A percentile compares a stretch with the other conserved stretches of the same genome.
These are phyloP conservation scores for Sitta europaea DNA, from an alignment of 2,113 vertebrate species.

Conservation along the genomic window DNA sequence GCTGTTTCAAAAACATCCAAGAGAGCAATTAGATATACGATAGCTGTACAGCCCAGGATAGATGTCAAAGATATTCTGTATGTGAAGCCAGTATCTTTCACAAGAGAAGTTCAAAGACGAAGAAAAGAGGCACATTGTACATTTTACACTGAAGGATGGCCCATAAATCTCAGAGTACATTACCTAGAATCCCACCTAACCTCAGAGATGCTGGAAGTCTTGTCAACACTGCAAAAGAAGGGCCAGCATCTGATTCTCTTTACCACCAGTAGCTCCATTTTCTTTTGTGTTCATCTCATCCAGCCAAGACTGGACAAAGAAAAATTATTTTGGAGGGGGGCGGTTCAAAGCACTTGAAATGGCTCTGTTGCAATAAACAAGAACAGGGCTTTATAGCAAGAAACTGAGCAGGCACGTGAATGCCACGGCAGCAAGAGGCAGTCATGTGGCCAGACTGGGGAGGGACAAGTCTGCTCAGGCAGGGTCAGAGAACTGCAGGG, in stretches of 20 bases:
- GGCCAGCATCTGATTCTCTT: background rate
- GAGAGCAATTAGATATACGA: background rate
- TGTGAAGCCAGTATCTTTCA: background rate
- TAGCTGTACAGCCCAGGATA: rapidly evolving
- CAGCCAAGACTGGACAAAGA: background rate
- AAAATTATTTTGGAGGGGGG: background rate
- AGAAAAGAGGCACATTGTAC: background rate
- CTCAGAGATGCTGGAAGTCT: background rate
- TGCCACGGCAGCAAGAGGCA: rapidly evolving
- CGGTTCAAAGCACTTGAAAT: background rate
- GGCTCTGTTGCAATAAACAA: background rate
- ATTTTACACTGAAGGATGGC: background rate
- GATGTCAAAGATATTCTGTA: background rate
- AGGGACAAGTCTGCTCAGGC: background rate
- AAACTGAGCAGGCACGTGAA: background rate
- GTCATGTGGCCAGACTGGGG: background rate
- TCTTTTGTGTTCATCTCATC: background rate
- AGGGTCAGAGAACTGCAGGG: rapidly evolving
- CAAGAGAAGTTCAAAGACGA: background rate
- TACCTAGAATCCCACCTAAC: background rate
- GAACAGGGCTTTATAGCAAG: background rate
- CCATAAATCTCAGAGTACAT: background rate
- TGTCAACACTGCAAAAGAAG: background rate
- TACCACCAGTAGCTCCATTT: background rate
- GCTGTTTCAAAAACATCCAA: background rate